Conservation (phyloP, 1,140 invertebrate genomes). For the Bombus polaris region DNA sequence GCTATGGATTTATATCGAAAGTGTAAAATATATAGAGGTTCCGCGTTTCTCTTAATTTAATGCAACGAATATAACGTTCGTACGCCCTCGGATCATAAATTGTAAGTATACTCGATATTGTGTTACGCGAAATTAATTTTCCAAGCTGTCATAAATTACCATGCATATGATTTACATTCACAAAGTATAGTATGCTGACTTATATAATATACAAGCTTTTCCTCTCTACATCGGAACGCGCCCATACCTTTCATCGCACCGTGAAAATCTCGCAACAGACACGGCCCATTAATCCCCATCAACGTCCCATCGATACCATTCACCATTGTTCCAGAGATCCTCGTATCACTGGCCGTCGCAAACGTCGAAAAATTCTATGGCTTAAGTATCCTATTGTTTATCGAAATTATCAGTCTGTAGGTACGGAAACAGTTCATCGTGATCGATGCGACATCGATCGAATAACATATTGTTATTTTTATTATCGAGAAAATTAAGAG, state of each 20-base stretch:
- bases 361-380: conserved; percentile 9
- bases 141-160: neutral
- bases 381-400: conserved; percentile 24
- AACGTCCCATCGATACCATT: conserved; percentile 25
- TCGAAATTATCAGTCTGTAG: neutral
- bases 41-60: neutral
- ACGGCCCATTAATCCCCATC: conserved; percentile 29
- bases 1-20: neutral
- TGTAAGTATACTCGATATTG: neutral
- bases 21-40: neutral
- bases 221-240: neutral
- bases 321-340: conserved; percentile 14
- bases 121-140: neutral
- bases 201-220: neutral
- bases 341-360: neutral
- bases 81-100: neutral
- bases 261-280: conserved; percentile 24
- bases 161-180: neutral
- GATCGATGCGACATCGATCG: neutral
- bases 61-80: neutral
- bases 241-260: neutral
- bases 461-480: neutral
- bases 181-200: neutral
- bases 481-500: neutral
- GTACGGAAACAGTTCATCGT: neutral